These are phyloP conservation scores for Nautilus pompilius DNA, from an alignment of 1,140 invertebrate species.

Conservation along the genomic window DNA sequence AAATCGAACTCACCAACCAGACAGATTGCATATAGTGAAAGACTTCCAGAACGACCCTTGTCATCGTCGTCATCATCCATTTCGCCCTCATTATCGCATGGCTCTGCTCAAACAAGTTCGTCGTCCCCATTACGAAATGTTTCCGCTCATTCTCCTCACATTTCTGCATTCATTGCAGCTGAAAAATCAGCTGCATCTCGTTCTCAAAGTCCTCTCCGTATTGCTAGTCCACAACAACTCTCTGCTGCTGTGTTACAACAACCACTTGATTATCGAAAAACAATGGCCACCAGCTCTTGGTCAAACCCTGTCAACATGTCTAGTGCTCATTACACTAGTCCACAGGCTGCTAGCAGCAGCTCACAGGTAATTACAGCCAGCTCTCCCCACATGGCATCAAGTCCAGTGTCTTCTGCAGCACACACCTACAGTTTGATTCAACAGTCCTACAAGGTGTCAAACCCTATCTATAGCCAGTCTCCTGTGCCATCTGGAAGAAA, in stretches of 20 bases:
- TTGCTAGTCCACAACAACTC: slow-evolving; percentile 38
- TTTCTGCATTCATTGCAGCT: slow-evolving; percentile 22
- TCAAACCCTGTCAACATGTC: background rate
- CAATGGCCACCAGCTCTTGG: slow-evolving; percentile 1
- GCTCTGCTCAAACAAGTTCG: background rate
- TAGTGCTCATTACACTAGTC: background rate
- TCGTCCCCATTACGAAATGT: slow-evolving; percentile 3
- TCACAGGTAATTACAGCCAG: background rate
- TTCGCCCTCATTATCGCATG: background rate
- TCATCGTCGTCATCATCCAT: slow-evolving; percentile 23
- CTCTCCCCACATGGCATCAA: too few species aligned
- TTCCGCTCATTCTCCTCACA: slow-evolving; percentile 13
- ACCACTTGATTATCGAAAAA: slow-evolving; percentile 44
- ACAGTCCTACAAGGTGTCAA: slow-evolving; percentile 57
- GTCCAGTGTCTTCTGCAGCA: slow-evolving; percentile 28
- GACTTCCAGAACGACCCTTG: slow-evolving; percentile 24
- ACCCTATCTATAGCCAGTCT: slow-evolving; percentile 57
- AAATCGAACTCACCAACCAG: background rate
- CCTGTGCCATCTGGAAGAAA: too few species aligned
- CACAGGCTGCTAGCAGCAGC: background rate
- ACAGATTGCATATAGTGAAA: slow-evolving; percentile 15
- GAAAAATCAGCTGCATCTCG: slow-evolving; percentile 27
- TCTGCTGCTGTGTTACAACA: slow-evolving; percentile 36
- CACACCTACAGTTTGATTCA: slow-evolving; percentile 53
- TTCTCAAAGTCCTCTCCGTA: slow-evolving; percentile 45